Evolutionary conservation across 1,140 invertebrate species (phyloP), one percentile per base, ranked within the genome.

Genomic region (Ceratina australensis): DNA sequence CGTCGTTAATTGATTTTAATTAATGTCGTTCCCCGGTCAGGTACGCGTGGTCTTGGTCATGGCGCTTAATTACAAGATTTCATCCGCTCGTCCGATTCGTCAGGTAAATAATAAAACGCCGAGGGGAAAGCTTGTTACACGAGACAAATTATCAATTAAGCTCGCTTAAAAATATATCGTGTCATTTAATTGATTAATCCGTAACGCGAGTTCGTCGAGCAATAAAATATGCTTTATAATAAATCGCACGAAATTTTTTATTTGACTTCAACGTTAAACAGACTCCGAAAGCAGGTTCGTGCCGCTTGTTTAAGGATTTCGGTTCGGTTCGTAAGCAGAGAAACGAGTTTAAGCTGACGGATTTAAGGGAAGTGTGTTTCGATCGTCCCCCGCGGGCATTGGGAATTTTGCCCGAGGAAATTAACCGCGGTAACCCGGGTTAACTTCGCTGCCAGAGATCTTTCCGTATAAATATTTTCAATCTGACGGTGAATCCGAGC

Each of bases 1-100:
- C 54, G 15, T 79, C 66, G 75, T 82, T 83, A 83, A 82, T 82
- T 60, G 50, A 74, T 79, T 83, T 83, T 83, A 83, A 83, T 83
- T 83, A 83, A 83, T 83, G 54, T 72, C 56, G 54, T 82, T 83
- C 56, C 61, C 47, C 54, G 69, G 4, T 15, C 42, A 78, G n/a
- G n/a, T 22, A 20, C 26, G 18, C 20, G 16, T n/a, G n/a, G 7
- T n/a, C 16, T 18, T 42, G n/a, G 3, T 42, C 49, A 3, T 26
- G 26, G 24, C n/a, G 42, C 42, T 61, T 79, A 74, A 82, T 82
- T 74, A 83, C 20, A 50, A 65, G 52, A 57, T 54, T 47, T 60
- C 47, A 66, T 22, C 13, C 28, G 67, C 7, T 0, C 24, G 42
- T 4, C 12, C 20, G 16, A 10, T 8, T 5, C 22, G 8, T 20